phyloP scores from a whole-genome alignment of 2,888 invertebrate species.

The Heliconius hortense region DNA sequence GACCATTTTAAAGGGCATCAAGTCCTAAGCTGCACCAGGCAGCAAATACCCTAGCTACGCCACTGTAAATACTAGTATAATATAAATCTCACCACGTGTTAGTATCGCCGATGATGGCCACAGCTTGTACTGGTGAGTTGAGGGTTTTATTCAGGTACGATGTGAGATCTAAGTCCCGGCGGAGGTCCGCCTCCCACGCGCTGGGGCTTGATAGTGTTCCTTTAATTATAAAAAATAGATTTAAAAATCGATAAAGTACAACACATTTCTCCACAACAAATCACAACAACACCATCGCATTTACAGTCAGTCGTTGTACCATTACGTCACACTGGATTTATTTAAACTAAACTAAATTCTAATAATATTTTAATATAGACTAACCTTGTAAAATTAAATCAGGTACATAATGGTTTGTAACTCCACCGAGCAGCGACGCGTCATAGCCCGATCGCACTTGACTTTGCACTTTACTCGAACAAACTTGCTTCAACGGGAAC shows the following conservation, averaged over 20 bases:
- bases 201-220: constrained; percentile 81
- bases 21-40: no score
- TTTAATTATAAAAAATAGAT: constrained; percentile 49
- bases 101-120: constrained; percentile 88
- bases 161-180: constrained; percentile 67
- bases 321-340: not conserved
- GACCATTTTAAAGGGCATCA: no score
- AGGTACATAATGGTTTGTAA: constrained; percentile 86
- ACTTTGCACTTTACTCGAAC: constrained; percentile 34
- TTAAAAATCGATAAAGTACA: not conserved
- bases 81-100: constrained; percentile 83
- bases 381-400: constrained; percentile 89
- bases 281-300: no score
- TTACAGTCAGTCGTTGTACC: not conserved
- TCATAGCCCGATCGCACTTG: constrained; percentile 74
- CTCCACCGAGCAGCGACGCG: constrained; percentile 83
- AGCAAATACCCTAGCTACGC: no score
- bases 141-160: constrained; percentile 73
- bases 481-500: constrained; percentile 78
- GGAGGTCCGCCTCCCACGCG: constrained; percentile 81
- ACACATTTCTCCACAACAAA: not conserved
- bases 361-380: constrained; percentile 21
- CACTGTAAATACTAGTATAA: no score
- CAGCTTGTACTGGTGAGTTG: constrained; percentile 88
- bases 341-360: not conserved